Conservation (phyloP, 2,888 invertebrate genomes). For the Pegoplata infirma region DNA sequence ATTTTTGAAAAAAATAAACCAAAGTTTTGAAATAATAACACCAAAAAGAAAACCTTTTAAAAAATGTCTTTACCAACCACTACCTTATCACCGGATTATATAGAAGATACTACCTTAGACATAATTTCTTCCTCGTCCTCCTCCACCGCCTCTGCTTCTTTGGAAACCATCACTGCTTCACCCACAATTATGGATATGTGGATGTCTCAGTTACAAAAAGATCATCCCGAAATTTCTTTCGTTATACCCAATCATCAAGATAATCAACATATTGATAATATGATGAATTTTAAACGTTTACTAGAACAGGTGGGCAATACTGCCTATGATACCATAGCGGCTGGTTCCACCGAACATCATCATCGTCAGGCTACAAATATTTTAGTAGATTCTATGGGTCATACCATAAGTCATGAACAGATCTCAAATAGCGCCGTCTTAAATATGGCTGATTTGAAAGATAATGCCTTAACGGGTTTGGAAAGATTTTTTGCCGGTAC, state of each 20-base stretch:
- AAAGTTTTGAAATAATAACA: slow-evolving; percentile 30
- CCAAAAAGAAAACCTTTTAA: slow-evolving; percentile 18
- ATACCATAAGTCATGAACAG: slow-evolving; percentile 74
- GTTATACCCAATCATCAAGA: slow-evolving; percentile 76
- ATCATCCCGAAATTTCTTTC: slow-evolving; percentile 76
- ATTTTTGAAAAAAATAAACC: slow-evolving; percentile 14
- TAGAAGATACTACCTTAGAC: slow-evolving; percentile 48
- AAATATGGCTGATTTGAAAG: slow-evolving; percentile 71
- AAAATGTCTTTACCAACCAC: slow-evolving; percentile 37
- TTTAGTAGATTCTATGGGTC: slow-evolving; percentile 65
- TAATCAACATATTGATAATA: slow-evolving; percentile 75
- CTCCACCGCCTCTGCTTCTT: slow-evolving; percentile 13
- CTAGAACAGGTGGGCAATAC: slow-evolving; percentile 72
- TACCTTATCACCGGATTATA: slow-evolving; percentile 19
- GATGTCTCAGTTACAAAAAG: slow-evolving; percentile 69
- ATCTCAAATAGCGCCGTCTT: slow-evolving; percentile 75
- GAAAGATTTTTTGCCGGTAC: slow-evolving; percentile 73
- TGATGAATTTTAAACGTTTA: slow-evolving; percentile 75
- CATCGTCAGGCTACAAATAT: slow-evolving; percentile 15
- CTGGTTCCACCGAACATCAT: slow-evolving; percentile 14
- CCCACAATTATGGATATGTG: slow-evolving; percentile 66
- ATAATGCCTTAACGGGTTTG: slow-evolving; percentile 56
- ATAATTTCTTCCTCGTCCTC: no score
- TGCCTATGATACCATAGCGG: slow-evolving; percentile 62
- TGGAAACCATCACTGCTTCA: slow-evolving; percentile 65